Evolutionary conservation across 2,888 invertebrate genomes (phyloP).

Genomic region (Bugula neritina): DNA sequence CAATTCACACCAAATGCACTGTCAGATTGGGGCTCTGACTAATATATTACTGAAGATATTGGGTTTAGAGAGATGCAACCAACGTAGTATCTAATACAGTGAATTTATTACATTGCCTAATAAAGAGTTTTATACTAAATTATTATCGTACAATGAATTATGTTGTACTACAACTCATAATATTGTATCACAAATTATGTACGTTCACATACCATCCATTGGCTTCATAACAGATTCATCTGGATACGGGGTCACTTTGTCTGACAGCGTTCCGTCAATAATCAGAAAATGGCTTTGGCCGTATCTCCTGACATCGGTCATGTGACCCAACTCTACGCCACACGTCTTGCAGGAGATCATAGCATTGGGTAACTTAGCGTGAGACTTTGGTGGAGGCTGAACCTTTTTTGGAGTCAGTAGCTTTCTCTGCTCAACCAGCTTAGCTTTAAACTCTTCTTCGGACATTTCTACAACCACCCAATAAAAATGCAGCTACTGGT

Average conservation of each 20-base stretch:
- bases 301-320: neutral
- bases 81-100: too few relatives aligned
- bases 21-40: too few relatives aligned
- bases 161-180: too few relatives aligned
- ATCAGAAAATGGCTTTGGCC: conserved; percentile 23
- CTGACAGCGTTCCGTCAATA: neutral
- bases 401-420: conserved; percentile 1
- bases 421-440: neutral
- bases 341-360: conserved; percentile 15
- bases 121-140: too few relatives aligned
- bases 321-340: neutral
- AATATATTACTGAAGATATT: too few relatives aligned
- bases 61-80: too few relatives aligned
- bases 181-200: too few relatives aligned
- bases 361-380: neutral
- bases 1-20: too few relatives aligned
- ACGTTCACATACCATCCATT: conserved; percentile 12
- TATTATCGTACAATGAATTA: too few relatives aligned
- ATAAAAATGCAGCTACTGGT: neutral
- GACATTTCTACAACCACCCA: conserved; percentile 6
- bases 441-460: neutral
- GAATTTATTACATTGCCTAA: too few relatives aligned
- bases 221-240: conserved; percentile 13
- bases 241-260: neutral
- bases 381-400: neutral